Conservation (phyloP, 53 echinoderm and acorn worm species). For the Apostichopus leukothele region DNA sequence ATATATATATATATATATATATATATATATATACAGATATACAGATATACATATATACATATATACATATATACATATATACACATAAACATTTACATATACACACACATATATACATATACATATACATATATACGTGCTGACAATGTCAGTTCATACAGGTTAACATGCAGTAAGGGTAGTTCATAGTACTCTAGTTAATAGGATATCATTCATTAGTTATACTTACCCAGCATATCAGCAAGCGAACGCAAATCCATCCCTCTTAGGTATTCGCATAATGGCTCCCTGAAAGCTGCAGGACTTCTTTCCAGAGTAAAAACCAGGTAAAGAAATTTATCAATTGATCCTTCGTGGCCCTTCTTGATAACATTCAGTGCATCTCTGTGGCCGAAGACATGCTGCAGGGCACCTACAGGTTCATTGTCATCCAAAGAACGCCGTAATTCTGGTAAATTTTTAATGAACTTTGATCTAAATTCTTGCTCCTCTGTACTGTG, state of each 20-base stretch:
- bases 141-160: no score
- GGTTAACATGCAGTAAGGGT: no score
- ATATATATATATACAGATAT: no score
- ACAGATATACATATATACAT: no score
- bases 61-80: no score
- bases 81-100: no score
- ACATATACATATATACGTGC: no score
- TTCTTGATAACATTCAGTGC: not conserved
- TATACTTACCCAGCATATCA: not conserved
- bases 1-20: no score
- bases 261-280: not conserved
- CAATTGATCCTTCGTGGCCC: slow-evolving; percentile 8
- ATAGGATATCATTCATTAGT: no score
- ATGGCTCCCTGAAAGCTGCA: not conserved
- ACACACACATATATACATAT: no score
- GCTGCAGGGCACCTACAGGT: not conserved
- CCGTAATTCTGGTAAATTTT: slow-evolving; percentile 3
- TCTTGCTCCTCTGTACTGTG: slow-evolving; percentile 16
- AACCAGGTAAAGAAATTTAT: slow-evolving; percentile 7
- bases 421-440: not conserved
- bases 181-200: no score
- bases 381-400: not conserved
- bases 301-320: not conserved
- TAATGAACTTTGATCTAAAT: slow-evolving; percentile 3
- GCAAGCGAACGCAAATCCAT: not conserved